phyloP scores from a whole-genome alignment of 2,113 vertebrate species.

The Drymodes brunneopygia region DNA sequence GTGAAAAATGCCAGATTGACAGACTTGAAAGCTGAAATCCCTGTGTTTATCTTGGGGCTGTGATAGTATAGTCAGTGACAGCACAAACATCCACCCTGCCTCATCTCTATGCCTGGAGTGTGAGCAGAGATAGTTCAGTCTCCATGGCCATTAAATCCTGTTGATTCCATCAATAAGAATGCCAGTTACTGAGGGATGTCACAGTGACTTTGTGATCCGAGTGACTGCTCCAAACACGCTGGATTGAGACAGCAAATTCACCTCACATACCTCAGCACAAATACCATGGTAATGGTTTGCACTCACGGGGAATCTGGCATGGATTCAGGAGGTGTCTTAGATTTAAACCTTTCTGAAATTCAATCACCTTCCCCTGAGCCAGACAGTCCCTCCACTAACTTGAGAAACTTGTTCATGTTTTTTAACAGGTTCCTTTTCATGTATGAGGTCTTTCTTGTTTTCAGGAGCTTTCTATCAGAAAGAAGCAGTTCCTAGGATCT shows the following conservation, averaged over 20 bases:
- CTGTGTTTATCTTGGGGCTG: conserved; percentile 15
- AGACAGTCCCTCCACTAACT: neutral
- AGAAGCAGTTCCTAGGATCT: neutral
- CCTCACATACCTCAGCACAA: neutral
- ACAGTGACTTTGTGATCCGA: conserved; percentile 32
- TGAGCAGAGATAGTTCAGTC: neutral
- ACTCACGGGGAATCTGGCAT: neutral
- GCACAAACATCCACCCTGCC: conserved; percentile 11
- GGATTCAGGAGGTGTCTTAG: conserved; percentile 4
- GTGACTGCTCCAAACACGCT: conserved; percentile 5
- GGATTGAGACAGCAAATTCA: conserved; percentile 49
- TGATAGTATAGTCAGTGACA: conserved; percentile 4
- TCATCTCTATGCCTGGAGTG: conserved; percentile 43
- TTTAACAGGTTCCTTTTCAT: conserved; percentile 44
- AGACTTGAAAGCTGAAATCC: conserved; percentile 17
- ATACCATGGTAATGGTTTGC: conserved; percentile 21
- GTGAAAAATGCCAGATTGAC: neutral
- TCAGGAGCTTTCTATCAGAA: neutral
- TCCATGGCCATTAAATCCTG: conserved; percentile 39
- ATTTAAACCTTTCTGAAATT: conserved; percentile 45
- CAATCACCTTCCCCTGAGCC: conserved; percentile 39
- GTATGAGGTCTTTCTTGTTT: conserved; percentile 23
- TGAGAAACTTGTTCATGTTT: conserved; percentile 41
- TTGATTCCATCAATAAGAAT: conserved; percentile 52
- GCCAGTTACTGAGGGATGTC: conserved; percentile 11